phyloP scores from a whole-genome alignment of 2,113 vertebrate species.

The Protomyctophum bolini region DNA sequence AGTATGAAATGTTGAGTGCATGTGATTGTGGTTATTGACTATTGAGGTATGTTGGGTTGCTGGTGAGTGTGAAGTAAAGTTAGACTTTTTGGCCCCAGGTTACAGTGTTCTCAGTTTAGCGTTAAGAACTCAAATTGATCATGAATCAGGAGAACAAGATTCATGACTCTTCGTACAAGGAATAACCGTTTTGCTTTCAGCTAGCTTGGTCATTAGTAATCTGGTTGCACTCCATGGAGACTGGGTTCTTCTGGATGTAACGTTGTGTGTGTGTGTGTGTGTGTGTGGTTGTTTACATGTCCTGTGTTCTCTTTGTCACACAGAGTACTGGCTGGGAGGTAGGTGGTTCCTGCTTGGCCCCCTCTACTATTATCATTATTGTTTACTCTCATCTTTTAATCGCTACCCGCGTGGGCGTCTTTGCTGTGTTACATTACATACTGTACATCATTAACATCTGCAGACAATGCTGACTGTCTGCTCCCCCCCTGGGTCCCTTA shows the following conservation, averaged over 20 bases:
- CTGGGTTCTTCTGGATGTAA: slow-evolving; percentile 36
- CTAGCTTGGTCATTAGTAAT: slow-evolving; percentile 9
- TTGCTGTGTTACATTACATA: slow-evolving; percentile 79
- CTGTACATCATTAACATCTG: slow-evolving; percentile 88
- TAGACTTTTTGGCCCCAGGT: slow-evolving; percentile 15
- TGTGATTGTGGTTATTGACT: slow-evolving; percentile 1
- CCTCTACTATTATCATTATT: slow-evolving; percentile 47
- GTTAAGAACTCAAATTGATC: slow-evolving; percentile 8
- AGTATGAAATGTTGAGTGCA: slow-evolving; percentile 30
- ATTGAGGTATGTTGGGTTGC: slow-evolving; percentile 25
- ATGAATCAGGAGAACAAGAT: too few species aligned
- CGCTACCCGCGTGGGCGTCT: slow-evolving; percentile 88
- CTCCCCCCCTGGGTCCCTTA: slow-evolving; percentile 52
- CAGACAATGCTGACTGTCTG: slow-evolving; percentile 65
- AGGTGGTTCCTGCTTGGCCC: slow-evolving; percentile 97
- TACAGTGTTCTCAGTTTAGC: slow-evolving; percentile 9
- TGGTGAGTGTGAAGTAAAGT: slow-evolving; percentile 31
- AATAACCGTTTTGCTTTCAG: background rate
- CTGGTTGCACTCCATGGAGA: background rate
- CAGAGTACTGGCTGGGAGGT: slow-evolving; percentile 99
- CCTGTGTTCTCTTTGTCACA: slow-evolving; percentile 90
- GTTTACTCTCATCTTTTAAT: slow-evolving; percentile 72
- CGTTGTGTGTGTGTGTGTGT: slow-evolving; percentile 72
- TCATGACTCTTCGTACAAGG: too few species aligned
- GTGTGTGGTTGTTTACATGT: slow-evolving; percentile 79